Base-by-base conservation (phyloP, 2,113 vertebrate species). In the Macrotis lagotis region DNA sequence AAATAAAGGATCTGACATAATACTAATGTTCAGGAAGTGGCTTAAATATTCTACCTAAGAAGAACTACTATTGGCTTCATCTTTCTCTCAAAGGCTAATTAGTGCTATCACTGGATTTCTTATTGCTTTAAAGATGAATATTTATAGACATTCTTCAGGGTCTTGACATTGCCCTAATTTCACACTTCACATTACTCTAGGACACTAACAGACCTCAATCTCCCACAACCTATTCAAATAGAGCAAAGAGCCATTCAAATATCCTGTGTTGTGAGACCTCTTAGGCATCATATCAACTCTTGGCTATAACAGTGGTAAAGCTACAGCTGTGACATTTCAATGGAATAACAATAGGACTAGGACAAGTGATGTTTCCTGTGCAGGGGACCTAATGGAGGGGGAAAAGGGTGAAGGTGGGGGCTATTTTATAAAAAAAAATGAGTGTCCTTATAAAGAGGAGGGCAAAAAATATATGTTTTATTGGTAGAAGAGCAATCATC, bases 291-390 rank as follows among this genome's bases (percentile, higher is more conserved):
- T 4, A 0, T 7, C 52, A 3, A 50, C 53, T 91, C 55, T 89
- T 44, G 31, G 19, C 51, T 53, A 37, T 26, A 93, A 48, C 3
- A 53, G 24, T 6, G 22, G 55, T 37, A 94, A 91, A 94, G 0
- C 1, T 22, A 8, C 74, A 89, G 7, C 89, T 94, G 49, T 90
- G 88, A 96, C 97, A 90, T 83, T 91, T 94, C 97, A 97, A 96
- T 93, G 96, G 96, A 91, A 83, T 8, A 6, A 49, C 74, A 48
- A n/a, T 8, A 31, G 28, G 48, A 51, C 24, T 50, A 31, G 44
- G 51, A 10, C 44, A 25, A 50, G 55, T 47, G 88, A 7, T 8
- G 6, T 10, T 89, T 48, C 24, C 28, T 12, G 14, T 25, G 26
- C 10, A 89, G 14, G 44, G 2, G 7, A 11, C 50, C 83, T 50